Evolutionary conservation across 2,113 vertebrate genomes (phyloP).

Genomic region (Rhineura floridana): DNA sequence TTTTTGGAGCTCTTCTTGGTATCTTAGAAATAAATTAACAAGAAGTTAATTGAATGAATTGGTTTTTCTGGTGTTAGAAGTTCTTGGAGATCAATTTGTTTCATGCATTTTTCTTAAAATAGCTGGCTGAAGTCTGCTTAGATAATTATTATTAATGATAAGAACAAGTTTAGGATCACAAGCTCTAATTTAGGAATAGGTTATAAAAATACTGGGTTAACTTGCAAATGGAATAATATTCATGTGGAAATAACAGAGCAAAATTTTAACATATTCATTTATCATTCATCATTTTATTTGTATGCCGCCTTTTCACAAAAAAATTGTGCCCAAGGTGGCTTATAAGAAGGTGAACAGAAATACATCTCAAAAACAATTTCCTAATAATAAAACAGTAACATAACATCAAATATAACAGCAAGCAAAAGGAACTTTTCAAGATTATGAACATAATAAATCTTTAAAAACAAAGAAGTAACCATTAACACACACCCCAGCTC

Average conservation of each 20-base stretch:
- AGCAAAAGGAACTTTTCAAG: no score
- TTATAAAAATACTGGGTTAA: not conserved
- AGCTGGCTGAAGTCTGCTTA: not conserved
- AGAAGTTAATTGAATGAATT: not conserved
- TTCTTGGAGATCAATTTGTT: not conserved
- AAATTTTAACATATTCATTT: no score
- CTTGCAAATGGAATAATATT: not conserved
- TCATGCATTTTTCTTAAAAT: not conserved
- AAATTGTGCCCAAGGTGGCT: fast-evolving
- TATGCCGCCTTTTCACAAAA: no score
- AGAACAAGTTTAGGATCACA: fast-evolving
- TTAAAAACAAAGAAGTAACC: no score
- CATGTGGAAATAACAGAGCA: not conserved
- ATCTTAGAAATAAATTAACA: not conserved
- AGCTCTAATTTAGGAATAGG: not conserved
- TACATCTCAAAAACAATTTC: no score
- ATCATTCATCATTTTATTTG: no score
- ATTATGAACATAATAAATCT: no score
- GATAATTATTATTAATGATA: not conserved
- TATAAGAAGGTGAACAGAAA: no score
- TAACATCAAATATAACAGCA: no score
- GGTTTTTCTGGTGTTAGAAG: not conserved
- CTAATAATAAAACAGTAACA: no score
- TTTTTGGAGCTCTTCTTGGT: no score
- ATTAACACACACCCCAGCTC: no score